Evolutionary conservation across 2,888 invertebrate genomes (phyloP).

Genomic region (Lycophotia porphyrea): DNA sequence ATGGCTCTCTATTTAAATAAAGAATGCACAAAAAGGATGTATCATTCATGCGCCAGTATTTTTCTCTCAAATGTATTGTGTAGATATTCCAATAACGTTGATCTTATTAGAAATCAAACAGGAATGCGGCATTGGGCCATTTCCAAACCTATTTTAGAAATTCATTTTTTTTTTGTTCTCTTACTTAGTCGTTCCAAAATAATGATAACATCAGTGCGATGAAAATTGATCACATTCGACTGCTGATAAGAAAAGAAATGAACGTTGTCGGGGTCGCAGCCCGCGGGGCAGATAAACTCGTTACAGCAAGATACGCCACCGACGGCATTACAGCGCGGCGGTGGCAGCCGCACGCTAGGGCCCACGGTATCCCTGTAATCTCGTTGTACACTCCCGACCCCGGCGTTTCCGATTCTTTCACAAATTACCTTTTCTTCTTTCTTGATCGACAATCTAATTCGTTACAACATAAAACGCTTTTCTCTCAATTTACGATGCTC

Average conservation of each 20-base stretch:
- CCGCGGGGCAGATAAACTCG: conserved; percentile 90
- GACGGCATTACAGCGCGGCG: conserved; percentile 70
- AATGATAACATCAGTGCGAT: conserved; percentile 43
- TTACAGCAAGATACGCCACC: conserved; percentile 86
- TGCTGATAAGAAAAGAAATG: conserved; percentile 83
- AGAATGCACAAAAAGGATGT: background rate
- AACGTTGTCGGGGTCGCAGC: conserved; percentile 81
- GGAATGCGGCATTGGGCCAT: background rate
- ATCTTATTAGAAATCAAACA: background rate
- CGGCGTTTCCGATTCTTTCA: conserved; percentile 84
- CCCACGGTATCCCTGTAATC: conserved; percentile 86
- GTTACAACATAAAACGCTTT: conserved; percentile 80
- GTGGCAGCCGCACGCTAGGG: conserved; percentile 78
- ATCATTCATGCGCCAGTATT: conserved; percentile 22
- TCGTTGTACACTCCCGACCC: conserved; percentile 85
- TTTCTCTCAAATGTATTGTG: background rate
- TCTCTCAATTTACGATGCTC: conserved; percentile 74
- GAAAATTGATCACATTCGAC: conserved; percentile 83
- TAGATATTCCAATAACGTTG: background rate
- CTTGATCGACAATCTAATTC: conserved; percentile 86
- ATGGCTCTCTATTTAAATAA: conserved; percentile 13
- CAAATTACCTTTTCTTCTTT: conserved; percentile 85
- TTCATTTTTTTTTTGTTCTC: too few relatives aligned
- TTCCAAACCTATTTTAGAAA: background rate
- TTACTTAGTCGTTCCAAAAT: conserved; percentile 18